A percentile compares a stretch with the other conserved stretches of the same genome.
Evolutionary conservation across 2,113 vertebrate species (phyloP).

Genomic region (Sebastes fasciatus): DNA sequence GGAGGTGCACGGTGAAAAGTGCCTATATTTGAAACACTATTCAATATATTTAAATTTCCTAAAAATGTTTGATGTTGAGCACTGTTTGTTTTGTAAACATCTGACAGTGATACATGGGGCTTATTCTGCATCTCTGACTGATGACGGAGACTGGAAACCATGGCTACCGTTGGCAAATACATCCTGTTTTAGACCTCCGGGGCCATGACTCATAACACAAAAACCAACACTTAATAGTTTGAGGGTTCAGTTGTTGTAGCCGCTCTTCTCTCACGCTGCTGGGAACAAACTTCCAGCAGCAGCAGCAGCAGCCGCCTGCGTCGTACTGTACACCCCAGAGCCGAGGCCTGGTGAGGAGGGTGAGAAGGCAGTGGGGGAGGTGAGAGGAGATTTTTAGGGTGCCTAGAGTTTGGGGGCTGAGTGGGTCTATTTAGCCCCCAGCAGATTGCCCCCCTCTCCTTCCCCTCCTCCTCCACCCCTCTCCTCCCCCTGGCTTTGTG

Average conservation of each 20-base stretch:
- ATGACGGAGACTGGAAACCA: constrained; percentile 59
- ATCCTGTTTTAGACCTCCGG: constrained; percentile 54
- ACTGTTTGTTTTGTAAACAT: constrained; percentile 21
- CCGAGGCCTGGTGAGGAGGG: constrained; percentile 36
- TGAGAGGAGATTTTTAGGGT: constrained; percentile 68
- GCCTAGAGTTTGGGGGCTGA: constrained; percentile 80
- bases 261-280: constrained; percentile 36
- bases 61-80: neutral
- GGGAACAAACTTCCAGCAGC: constrained; percentile 23
- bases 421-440: constrained; percentile 82
- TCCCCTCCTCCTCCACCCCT: constrained; percentile 59
- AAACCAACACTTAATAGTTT: constrained; percentile 59
- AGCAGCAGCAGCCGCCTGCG: neutral
- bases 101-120: constrained; percentile 32
- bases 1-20: neutral
- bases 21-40: neutral
- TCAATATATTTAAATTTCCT: neutral
- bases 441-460: constrained; percentile 70
- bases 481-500: constrained; percentile 84
- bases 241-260: constrained; percentile 20
- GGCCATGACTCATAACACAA: constrained; percentile 64
- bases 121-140: constrained; percentile 43
- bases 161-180: constrained; percentile 51
- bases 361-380: constrained; percentile 37
- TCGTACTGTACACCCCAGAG: constrained; percentile 58